These are phyloP conservation scores for Argynnis bischoffii DNA, from an alignment of 2,888 invertebrate species.

Conservation along the genomic window DNA sequence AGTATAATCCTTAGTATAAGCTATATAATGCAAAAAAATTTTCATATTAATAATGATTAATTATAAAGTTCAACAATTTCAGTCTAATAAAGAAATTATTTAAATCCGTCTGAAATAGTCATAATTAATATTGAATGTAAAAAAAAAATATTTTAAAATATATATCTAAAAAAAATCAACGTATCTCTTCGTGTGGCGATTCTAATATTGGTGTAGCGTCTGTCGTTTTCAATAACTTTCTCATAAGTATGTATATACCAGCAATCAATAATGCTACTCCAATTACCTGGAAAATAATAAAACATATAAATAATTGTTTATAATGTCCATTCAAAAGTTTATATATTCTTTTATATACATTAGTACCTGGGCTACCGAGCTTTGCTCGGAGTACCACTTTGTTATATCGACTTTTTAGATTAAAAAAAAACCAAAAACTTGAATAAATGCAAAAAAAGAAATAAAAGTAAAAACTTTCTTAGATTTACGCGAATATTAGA, in stretches of 20 bases:
- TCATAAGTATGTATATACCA: conserved; percentile 60
- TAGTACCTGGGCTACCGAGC: too few relatives aligned
- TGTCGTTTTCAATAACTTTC: conserved; percentile 53
- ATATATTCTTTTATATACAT: background rate
- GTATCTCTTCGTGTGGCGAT: conserved; percentile 22
- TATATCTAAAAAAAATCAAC: background rate
- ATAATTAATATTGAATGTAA: background rate
- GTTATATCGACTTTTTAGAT: too few relatives aligned
- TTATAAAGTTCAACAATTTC: too few relatives aligned
- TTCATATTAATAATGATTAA: too few relatives aligned
- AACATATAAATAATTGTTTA: background rate
- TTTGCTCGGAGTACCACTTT: too few relatives aligned
- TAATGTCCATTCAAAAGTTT: background rate
- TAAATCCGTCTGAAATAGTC: background rate
- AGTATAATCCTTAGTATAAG: too few relatives aligned
- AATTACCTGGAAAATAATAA: conserved; percentile 54
- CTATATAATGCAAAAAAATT: too few relatives aligned
- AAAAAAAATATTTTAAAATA: conserved; percentile 4
- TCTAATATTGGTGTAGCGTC: conserved; percentile 55
- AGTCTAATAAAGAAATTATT: too few relatives aligned
- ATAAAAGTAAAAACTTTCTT: too few relatives aligned
- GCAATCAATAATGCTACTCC: conserved; percentile 57
- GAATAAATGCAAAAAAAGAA: too few relatives aligned
- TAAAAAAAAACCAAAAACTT: too few relatives aligned
- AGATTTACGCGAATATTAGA: too few relatives aligned